Evolutionary conservation across 2,797 vertebrate genomes (phyloP).

Genomic region (Bradypodion pumilum): DNA sequence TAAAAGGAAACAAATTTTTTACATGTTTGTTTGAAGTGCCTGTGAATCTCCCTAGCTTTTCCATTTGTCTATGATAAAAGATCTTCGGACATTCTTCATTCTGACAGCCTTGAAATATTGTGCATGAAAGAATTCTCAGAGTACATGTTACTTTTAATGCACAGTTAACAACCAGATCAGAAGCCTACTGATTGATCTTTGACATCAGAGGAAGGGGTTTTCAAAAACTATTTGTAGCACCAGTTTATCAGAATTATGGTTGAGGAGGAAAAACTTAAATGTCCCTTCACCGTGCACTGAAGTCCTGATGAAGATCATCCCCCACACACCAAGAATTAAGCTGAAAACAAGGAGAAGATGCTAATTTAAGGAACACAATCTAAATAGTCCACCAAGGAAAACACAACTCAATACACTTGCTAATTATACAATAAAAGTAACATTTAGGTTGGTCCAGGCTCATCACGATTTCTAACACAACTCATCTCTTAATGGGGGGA

Average conservation of each 20-base stretch:
- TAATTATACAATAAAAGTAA: neutral
- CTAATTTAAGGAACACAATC: neutral
- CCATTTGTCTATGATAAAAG: neutral
- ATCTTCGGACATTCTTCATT: neutral
- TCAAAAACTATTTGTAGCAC: neutral
- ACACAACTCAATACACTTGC: neutral
- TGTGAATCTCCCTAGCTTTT: neutral
- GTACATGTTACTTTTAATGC: neutral
- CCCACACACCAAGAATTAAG: neutral
- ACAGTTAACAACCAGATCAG: neutral
- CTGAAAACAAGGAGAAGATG: neutral
- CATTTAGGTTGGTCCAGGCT: neutral
- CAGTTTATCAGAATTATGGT: too few relatives aligned
- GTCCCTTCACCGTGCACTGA: neutral
- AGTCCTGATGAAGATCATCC: neutral
- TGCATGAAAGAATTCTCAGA: too few relatives aligned
- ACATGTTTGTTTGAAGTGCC: neutral
- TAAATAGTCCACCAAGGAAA: neutral
- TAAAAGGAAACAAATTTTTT: neutral
- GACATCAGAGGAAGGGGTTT: neutral
- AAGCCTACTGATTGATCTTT: neutral
- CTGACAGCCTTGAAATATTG: neutral
- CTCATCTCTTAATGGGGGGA: neutral
- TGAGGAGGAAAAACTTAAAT: neutral
- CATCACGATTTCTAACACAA: neutral